phyloP scores from a whole-genome alignment of 2,113 vertebrate genomes.

The Scytalopus superciliaris region DNA sequence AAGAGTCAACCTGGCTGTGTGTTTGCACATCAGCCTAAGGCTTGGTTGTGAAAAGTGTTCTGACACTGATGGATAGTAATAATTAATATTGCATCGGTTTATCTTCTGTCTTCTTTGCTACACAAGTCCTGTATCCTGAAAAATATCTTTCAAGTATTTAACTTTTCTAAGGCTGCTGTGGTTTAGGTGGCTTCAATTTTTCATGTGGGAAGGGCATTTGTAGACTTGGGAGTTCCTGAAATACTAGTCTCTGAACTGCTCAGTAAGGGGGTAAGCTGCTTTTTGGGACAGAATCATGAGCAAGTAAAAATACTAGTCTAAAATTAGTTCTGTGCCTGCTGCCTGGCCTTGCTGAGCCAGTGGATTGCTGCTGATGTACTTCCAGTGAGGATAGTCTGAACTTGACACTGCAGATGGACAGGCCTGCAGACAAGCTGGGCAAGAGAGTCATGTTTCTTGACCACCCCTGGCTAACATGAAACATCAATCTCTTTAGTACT shows the following conservation, averaged over 20 bases:
- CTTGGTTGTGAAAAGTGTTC: not conserved
- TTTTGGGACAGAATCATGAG: not conserved
- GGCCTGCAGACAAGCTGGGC: not conserved
- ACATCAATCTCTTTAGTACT: not conserved
- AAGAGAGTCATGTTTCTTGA: not conserved
- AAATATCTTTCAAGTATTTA: not conserved
- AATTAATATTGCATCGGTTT: not conserved
- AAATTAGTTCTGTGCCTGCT: not conserved
- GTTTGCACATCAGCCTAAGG: not conserved
- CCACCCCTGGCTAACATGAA: not conserved
- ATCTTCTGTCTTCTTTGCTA: not conserved
- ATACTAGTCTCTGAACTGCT: not conserved
- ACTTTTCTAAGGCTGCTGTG: not conserved
- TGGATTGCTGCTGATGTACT: not conserved
- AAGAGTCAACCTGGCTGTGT: not conserved
- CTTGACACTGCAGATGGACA: not conserved
- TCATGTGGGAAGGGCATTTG: not conserved
- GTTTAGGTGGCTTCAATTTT: not conserved
- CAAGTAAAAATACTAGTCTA: not conserved
- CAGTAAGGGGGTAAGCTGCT: not conserved
- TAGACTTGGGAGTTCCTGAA: not conserved
- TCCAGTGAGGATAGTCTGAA: not conserved
- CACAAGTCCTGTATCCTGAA: not conserved
- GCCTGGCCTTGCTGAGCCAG: not conserved
- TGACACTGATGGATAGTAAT: not conserved